Percentiles rank a stretch among this genome's conserved stretches.
phyloP scores from a whole-genome alignment of 2,797 vertebrate genomes.

The Labeo calbasu region DNA sequence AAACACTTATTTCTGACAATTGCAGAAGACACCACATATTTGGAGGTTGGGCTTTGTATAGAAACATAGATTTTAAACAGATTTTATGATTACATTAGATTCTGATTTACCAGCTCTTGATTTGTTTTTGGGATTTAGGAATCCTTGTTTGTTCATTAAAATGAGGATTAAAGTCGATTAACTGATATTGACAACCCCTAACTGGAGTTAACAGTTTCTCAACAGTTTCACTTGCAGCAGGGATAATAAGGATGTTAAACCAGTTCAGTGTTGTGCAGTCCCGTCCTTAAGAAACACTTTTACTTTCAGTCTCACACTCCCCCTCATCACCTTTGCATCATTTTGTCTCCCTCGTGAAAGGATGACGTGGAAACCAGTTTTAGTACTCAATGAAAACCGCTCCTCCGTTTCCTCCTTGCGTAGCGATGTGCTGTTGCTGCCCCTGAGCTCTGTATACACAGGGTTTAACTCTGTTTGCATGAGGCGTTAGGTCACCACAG shows the following conservation, averaged over 20 bases:
- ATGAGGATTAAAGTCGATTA: not conserved
- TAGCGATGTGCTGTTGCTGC: slow-evolving; percentile 62
- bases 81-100: not conserved
- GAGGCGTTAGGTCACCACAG: slow-evolving; percentile 41
- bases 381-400: slow-evolving; percentile 57
- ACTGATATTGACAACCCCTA: not conserved
- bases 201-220: not conserved
- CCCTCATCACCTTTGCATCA: slow-evolving; percentile 62
- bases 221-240: not conserved
- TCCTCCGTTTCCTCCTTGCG: slow-evolving; percentile 57
- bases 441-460: slow-evolving; percentile 59
- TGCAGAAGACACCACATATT: no score
- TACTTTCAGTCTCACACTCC: not conserved
- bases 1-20: not conserved
- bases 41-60: no score
- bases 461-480: slow-evolving; percentile 58
- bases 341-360: slow-evolving; percentile 40
- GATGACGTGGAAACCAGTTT: slow-evolving; percentile 32
- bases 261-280: not conserved
- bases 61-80: no score
- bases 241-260: not conserved
- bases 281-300: not conserved
- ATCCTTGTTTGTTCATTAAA: not conserved
- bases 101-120: not conserved
- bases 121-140: not conserved